phyloP scores from a whole-genome alignment of 2,113 vertebrate genomes.

The Cariama cristata region DNA sequence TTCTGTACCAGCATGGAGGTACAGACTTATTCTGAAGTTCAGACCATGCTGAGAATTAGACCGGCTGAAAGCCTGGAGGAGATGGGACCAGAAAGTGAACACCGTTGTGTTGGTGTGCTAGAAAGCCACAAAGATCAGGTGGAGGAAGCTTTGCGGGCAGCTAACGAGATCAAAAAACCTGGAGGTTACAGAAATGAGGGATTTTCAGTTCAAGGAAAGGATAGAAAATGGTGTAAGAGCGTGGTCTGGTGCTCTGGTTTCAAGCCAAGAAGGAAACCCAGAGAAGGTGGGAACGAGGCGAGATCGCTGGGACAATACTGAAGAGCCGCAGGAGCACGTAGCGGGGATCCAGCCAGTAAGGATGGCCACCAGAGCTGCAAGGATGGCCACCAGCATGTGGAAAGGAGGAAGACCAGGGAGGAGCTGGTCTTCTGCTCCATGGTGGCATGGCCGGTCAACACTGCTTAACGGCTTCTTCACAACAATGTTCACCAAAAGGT shows the following conservation, averaged over 20 bases:
- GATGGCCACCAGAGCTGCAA: neutral
- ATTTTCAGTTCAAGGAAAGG: neutral
- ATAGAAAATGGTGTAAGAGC: neutral
- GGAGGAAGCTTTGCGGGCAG: neutral
- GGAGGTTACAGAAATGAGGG: neutral
- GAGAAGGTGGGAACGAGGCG: neutral
- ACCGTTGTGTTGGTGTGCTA: neutral
- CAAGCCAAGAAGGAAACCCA: neutral
- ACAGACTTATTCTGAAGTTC: neutral
- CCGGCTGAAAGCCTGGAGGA: fast-evolving
- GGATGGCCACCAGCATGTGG: neutral
- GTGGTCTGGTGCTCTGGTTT: neutral
- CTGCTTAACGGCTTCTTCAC: neutral
- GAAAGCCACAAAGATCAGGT: neutral
- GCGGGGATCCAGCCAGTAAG: neutral
- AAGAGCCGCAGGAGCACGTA: neutral
- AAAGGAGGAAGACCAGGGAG: neutral
- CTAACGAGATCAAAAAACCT: neutral
- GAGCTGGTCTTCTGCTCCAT: neutral
- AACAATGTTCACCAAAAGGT: neutral
- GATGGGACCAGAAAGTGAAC: neutral
- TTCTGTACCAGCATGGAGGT: neutral
- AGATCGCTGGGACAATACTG: neutral
- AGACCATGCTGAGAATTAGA: neutral
- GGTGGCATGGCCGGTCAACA: neutral